phyloP scores from a whole-genome alignment of 1,140 invertebrate genomes.

The Scylla paramamosain region DNA sequence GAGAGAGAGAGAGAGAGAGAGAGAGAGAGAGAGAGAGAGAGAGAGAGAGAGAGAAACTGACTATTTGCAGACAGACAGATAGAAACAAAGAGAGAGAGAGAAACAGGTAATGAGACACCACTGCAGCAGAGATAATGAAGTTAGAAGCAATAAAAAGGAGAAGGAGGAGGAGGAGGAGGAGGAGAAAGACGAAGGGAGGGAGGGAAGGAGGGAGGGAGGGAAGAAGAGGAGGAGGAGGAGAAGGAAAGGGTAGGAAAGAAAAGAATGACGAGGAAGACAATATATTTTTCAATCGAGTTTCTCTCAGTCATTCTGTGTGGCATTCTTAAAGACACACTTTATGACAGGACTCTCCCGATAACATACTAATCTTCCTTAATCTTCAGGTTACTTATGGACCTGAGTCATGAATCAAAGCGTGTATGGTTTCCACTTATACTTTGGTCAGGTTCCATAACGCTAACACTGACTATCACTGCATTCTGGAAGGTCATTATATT shows the following conservation, averaged over 20 bases:
- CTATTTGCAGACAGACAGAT: neutral
- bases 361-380: too few relatives aligned
- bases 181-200: neutral
- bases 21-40: slow-evolving; percentile 23
- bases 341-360: too few relatives aligned
- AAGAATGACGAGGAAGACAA: neutral
- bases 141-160: neutral
- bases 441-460: too few relatives aligned
- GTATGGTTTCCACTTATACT: too few relatives aligned
- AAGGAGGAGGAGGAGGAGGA: neutral
- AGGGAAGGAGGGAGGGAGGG: neutral
- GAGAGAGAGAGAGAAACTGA: neutral
- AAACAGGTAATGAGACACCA: neutral
- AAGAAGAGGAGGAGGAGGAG: neutral
- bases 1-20: slow-evolving; percentile 21
- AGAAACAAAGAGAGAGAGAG: neutral
- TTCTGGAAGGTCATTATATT: too few relatives aligned
- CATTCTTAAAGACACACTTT: too few relatives aligned
- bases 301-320: too few relatives aligned
- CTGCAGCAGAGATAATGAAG: neutral
- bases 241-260: neutral
- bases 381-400: too few relatives aligned
- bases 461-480: too few relatives aligned
- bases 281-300: too few relatives aligned
- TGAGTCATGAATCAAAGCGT: too few relatives aligned